These are phyloP conservation scores for Acrobasis consociella DNA, from an alignment of 2,888 invertebrate species.

Conservation along the genomic window DNA sequence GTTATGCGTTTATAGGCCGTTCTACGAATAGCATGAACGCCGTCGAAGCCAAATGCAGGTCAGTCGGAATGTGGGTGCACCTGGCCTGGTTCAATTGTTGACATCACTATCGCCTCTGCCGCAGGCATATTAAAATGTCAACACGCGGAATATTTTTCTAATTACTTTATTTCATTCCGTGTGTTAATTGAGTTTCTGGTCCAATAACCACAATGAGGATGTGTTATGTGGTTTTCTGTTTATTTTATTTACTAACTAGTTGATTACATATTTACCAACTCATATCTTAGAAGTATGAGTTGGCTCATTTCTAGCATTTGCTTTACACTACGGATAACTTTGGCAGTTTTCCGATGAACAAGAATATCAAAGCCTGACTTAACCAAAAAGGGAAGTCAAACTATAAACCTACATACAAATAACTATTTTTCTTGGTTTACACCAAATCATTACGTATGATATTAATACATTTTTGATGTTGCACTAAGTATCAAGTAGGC, in stretches of 20 bases:
- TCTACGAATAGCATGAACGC: not conserved
- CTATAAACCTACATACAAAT: too few relatives aligned
- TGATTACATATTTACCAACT: too few relatives aligned
- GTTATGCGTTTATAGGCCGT: not conserved
- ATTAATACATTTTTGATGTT: too few relatives aligned
- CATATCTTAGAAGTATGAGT: too few relatives aligned
- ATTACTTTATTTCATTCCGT: constrained; percentile 18
- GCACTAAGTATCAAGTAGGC: too few relatives aligned
- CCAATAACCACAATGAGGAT: constrained; percentile 3
- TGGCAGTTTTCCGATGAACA: too few relatives aligned
- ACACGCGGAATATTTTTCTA: constrained; percentile 18
- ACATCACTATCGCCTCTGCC: constrained; percentile 38
- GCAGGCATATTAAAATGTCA: constrained; percentile 22
- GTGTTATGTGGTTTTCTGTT: not conserved
- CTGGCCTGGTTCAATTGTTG: constrained; percentile 39
- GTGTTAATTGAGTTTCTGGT: constrained; percentile 17
- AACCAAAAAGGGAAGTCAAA: too few relatives aligned
- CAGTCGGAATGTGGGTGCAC: constrained; percentile 14
- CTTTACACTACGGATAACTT: too few relatives aligned
- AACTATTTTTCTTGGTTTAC: too few relatives aligned
- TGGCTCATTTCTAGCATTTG: too few relatives aligned
- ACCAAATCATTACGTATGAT: too few relatives aligned
- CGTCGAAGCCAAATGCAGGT: constrained; percentile 6
- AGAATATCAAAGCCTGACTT: too few relatives aligned
- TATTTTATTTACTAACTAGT: not conserved